Conservation (phyloP, 2,113 vertebrate genomes). For the Malurus cyaneus region DNA sequence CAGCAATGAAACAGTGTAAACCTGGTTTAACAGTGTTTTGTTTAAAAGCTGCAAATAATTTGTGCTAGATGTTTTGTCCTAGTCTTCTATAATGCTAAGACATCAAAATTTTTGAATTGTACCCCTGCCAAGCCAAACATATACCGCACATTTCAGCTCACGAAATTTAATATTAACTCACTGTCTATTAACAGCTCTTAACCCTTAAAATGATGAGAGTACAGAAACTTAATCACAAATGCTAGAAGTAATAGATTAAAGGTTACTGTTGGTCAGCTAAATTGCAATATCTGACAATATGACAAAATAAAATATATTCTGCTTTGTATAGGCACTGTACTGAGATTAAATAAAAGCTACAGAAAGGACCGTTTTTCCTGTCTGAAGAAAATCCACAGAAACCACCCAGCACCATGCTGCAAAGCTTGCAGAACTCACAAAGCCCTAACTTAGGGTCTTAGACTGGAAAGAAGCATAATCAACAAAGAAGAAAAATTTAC, state of each 20-base stretch:
- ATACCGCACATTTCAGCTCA: neutral
- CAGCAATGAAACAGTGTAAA: neutral
- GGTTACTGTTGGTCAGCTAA: neutral
- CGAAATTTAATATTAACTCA: neutral
- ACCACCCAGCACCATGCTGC: neutral
- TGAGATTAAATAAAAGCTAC: neutral
- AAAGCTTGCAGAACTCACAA: neutral
- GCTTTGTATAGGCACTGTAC: neutral
- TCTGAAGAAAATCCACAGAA: neutral
- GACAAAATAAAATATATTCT: neutral
- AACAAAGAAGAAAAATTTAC: neutral
- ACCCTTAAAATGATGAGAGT: neutral
- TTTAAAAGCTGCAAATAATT: neutral
- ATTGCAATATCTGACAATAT: neutral
- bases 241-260: neutral
- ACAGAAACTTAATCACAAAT: neutral
- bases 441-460: neutral
- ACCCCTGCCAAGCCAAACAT: neutral
- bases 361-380: neutral
- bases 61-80: neutral
- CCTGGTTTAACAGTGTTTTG: neutral
- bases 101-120: neutral
- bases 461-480: neutral
- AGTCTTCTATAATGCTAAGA: neutral
- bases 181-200: neutral